Evolutionary conservation across 2,888 invertebrate genomes (phyloP), one percentile per base, ranked within the genome.

Genomic region (Eristalis tenax): DNA sequence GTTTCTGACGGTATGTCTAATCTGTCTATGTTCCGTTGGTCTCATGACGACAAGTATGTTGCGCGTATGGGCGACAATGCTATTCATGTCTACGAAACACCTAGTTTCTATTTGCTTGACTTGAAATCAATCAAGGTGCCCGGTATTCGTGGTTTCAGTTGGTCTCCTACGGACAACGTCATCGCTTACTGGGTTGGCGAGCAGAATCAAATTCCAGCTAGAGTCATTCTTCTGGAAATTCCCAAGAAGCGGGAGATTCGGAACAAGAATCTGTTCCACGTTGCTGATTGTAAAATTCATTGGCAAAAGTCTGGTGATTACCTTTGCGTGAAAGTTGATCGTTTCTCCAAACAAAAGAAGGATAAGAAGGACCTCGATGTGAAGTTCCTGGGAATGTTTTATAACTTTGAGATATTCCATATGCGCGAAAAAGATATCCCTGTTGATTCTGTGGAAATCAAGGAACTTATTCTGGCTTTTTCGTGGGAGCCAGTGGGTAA

Each of bases 231-330:
- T 0, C 94, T 99, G 70, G 98, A 98, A 93, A 95, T 99, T 87
- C 99, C 99, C 4, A 97, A 96, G 91, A 96, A 97, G 82, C 96
- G 95, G 69, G 98, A 98, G 94, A 95, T 96, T 59, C 95, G 99
- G 89, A 97, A 97, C 89, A 99, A 99, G 93, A 99, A 99, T 93
- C 94, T 99, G 79, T 99, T 99, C 95, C 99, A 97, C 88, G 99
- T 99, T 0, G 99, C 99, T 0, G 99, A 99, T 92, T 99, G 99
- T 92, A 98, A 98, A 91, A 97, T 99, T 92, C 98, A 98, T 93
- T 99, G 99, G 99, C 99, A 99, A 93, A 98, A 98, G 93, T 97
- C 96, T 28, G 99, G 99, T 0, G 99, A 99, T 92, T 99, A 98
- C 92, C 94, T 99, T 32, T 99, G 99, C 90, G 99, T 99, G 0